Percentiles rank a stretch among this genome's conserved stretches.
phyloP scores from a whole-genome alignment of 2,113 vertebrate species.

The Eubucco bourcierii region DNA sequence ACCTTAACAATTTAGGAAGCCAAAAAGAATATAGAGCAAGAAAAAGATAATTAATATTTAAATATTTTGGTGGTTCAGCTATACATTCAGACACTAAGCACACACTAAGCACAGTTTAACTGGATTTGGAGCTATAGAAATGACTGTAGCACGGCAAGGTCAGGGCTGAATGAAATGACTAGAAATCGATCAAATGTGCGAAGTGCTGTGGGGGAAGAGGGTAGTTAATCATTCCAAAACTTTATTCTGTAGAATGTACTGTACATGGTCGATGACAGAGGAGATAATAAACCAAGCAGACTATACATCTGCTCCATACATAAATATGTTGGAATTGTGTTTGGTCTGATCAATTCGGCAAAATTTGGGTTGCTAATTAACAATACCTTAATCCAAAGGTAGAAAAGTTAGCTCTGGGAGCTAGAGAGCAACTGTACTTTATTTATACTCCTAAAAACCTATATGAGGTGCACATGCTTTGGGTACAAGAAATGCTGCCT shows the following conservation, averaged over 20 bases:
- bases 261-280: background rate
- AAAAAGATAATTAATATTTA: conserved; percentile 13
- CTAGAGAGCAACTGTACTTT: background rate
- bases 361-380: background rate
- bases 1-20: background rate
- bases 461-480: background rate
- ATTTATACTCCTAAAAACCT: background rate
- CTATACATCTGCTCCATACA: background rate
- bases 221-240: conserved; percentile 53
- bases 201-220: conserved; percentile 14
- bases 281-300: conserved; percentile 19
- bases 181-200: conserved; percentile 19
- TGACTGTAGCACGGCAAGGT: conserved; percentile 41
- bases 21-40: background rate
- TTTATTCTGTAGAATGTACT: conserved; percentile 40
- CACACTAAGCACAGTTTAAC: conserved; percentile 1
- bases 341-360: conserved; percentile 2
- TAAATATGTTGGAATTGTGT: background rate
- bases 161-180: conserved; percentile 45
- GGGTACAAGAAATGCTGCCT: background rate
- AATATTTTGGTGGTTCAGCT: conserved; percentile 8
- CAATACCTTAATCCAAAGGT: background rate
- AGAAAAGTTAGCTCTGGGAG: background rate
- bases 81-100: conserved; percentile 1
- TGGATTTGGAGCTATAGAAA: conserved; percentile 19